Evolutionary conservation across 2,888 invertebrate genomes (phyloP), one percentile per base, ranked within the genome.

Genomic region (Norana najaformis): DNA sequence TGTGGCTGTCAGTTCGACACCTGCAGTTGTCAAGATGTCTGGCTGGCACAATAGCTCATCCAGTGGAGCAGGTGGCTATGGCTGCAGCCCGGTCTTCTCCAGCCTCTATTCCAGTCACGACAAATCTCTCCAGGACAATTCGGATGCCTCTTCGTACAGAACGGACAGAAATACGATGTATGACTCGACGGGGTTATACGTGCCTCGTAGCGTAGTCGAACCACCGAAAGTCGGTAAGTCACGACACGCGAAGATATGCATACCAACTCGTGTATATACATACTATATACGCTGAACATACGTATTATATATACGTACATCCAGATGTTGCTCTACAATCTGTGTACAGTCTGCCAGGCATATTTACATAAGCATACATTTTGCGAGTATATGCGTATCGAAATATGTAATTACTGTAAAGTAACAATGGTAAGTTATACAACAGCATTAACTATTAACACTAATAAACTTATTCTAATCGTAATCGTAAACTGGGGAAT

Each of bases 1-100:
- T 37, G 85, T 35, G 6, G 85, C 37, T 35, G 37, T 35, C 85
- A 85, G 37, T 37, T 36, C 85, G 0, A 85, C 85, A 23, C 20
- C 30, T 37, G 20, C 35, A 36, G 6, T 85, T 18, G 35, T 37
- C 36, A 37, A 35, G 35, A 16, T n/a, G 8, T 4, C 37, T 0
- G 85, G 37, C 53, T 94, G 94, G 93, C 91, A 93, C 89, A 93
- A 93, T 89, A 93, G 93, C 88, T 90, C 93, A 91, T 88, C 93
- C 53, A 92, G 93, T 47, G 91, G 93, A 3, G 92, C 93, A 41
- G 85, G 90, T 30, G 82, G 90, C 85, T 93, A 93, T 89, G 93
- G 93, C 89, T 91, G 92, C 69, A 89, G 83, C 37, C 82, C 92
- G 38, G 89, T 92, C 36, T 90, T 91, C n/a, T 92, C 92, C 91